A percentile compares a stretch with the other conserved stretches of the same genome.
Evolutionary conservation across 2,888 invertebrate species (phyloP).

Genomic region (Lucinisca nassula): DNA sequence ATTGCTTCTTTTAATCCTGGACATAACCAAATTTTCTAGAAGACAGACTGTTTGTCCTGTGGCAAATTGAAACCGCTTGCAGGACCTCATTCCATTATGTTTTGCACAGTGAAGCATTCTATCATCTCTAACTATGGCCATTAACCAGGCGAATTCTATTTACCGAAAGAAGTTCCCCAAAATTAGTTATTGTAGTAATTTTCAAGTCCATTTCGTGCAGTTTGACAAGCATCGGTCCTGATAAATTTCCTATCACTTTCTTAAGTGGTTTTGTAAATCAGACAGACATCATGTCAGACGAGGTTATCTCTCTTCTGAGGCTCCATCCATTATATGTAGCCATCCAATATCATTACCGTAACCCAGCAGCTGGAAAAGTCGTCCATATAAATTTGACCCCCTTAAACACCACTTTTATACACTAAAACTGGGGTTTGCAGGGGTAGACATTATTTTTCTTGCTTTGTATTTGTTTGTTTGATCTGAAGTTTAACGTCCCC

Average conservation of each 20-base stretch:
- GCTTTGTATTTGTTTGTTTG: too few species aligned
- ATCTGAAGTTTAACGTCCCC: too few species aligned
- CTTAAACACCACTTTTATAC: too few species aligned
- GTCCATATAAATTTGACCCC: too few species aligned
- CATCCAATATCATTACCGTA: too few species aligned
- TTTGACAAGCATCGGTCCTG: conserved; percentile 5
- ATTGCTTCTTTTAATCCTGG: conserved; percentile 48
- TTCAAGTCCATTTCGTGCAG: conserved; percentile 20
- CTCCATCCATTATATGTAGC: not conserved
- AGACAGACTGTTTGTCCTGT: conserved; percentile 40
- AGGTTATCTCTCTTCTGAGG: not conserved
- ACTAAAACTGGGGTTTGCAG: too few species aligned
- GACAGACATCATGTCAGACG: not conserved
- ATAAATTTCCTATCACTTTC: conserved; percentile 31
- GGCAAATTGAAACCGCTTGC: conserved; percentile 61
- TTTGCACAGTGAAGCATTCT: conserved; percentile 42
- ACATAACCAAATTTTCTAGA: conserved; percentile 50
- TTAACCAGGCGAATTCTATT: conserved; percentile 8
- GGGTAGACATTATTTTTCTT: too few species aligned
- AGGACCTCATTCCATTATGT: conserved; percentile 44
- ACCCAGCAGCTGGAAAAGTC: too few species aligned
- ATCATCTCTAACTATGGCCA: conserved; percentile 13
- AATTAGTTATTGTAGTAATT: conserved; percentile 23
- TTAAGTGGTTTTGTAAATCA: conserved; percentile 17
- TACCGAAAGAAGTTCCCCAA: not conserved